A percentile compares a stretch with the other conserved stretches of the same genome.
These are phyloP conservation scores for Apteryx owenii DNA, from an alignment of 2,113 vertebrate genomes.

Conservation along the genomic window DNA sequence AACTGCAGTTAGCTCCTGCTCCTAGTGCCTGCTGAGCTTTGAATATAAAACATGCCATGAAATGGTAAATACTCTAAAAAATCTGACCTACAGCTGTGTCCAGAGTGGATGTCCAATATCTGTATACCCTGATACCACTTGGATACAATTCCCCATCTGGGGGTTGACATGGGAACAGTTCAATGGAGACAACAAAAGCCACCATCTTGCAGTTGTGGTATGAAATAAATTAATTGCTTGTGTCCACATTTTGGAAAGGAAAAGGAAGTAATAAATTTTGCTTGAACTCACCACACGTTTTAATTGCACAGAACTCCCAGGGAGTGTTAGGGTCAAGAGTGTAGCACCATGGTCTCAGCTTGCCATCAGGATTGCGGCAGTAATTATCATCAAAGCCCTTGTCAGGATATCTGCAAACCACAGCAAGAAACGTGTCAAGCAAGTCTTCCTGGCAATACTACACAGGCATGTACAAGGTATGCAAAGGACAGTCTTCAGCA, in stretches of 20 bases:
- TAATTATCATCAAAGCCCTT: constrained; percentile 98
- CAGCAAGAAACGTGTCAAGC: constrained; percentile 71
- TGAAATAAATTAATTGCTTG: not conserved
- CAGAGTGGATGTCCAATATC: not conserved
- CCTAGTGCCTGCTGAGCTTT: not conserved
- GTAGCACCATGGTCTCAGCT: constrained; percentile 95
- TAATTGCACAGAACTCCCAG: constrained; percentile 98
- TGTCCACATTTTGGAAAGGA: constrained; percentile 66
- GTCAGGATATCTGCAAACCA: constrained; percentile 90
- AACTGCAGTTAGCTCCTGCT: not conserved
- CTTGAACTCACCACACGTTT: constrained; percentile 90
- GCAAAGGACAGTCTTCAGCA: not conserved
- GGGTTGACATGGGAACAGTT: not conserved
- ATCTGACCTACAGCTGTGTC: not conserved
- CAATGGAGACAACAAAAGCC: not conserved
- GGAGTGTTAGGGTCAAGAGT: constrained; percentile 92
- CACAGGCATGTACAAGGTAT: not conserved
- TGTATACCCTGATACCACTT: not conserved
- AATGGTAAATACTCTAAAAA: not conserved
- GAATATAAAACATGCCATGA: not conserved
- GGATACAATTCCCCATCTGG: not conserved
- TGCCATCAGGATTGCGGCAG: constrained; percentile 97
- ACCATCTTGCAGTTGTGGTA: not conserved
- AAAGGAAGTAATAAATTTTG: constrained; percentile 84
- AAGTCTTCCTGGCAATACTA: constrained; percentile 65